Evolutionary conservation across 2,797 vertebrate genomes (phyloP).

Genomic region (Darevskia nairensis): DNA sequence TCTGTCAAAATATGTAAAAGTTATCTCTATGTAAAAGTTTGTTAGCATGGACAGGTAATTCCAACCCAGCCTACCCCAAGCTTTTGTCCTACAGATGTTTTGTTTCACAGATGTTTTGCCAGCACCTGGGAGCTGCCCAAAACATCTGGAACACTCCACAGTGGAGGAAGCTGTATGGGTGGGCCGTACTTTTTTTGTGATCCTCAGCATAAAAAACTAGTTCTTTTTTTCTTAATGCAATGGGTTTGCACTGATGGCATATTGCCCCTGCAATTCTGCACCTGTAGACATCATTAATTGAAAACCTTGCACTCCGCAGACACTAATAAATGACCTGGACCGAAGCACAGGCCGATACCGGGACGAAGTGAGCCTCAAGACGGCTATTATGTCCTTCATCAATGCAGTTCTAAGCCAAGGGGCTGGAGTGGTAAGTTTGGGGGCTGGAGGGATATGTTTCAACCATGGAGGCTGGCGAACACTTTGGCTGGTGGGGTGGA

Average conservation of each 20-base stretch:
- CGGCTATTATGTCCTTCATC: conserved; percentile 99
- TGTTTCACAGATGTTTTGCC: no score
- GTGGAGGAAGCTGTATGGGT: no score
- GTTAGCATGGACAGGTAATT: neutral
- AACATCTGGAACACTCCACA: no score
- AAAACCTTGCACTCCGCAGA: conserved; percentile 78
- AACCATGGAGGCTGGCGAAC: neutral
- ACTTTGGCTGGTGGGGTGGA: neutral
- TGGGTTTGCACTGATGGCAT: neutral
- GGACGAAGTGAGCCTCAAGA: conserved; percentile 98
- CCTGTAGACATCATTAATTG: conserved; percentile 86
- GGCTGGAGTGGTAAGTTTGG: conserved; percentile 90
- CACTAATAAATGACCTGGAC: conserved; percentile 95
- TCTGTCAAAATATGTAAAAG: neutral
- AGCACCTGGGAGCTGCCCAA: no score
- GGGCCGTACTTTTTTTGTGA: neutral
- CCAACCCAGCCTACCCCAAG: no score
- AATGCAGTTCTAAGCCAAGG: conserved; percentile 98
- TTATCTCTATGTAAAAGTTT: neutral
- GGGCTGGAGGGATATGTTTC: no score
- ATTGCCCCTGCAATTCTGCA: neutral
- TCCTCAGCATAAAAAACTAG: neutral
- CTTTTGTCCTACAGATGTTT: no score
- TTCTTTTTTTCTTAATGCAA: neutral
- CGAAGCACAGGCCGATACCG: conserved; percentile 95